Conservation (phyloP, 2,113 vertebrate species). For the Callionymus lyra region DNA sequence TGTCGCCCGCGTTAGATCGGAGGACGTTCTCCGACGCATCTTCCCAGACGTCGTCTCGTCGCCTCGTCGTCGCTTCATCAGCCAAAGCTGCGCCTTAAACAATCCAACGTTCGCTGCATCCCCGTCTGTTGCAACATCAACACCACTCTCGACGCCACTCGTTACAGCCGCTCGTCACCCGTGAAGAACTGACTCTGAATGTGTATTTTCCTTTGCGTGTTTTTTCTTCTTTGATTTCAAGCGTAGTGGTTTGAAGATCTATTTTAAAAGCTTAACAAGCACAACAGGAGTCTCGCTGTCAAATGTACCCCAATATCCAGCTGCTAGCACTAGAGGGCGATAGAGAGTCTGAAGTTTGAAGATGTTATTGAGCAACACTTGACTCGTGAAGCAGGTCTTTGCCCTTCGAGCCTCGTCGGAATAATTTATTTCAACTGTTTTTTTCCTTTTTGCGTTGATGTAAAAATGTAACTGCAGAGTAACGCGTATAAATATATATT, state of each 20-base stretch:
- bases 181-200: conserved; percentile 39
- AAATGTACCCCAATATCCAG: conserved; percentile 6
- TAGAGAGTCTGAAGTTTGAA: too few species aligned
- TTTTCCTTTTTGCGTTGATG: conserved; percentile 56
- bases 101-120: too few species aligned
- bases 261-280: conserved; percentile 30
- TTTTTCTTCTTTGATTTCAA: conserved; percentile 14
- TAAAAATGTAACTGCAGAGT: conserved; percentile 58
- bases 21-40: too few species aligned
- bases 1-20: too few species aligned
- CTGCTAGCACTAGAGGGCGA: conserved; percentile 7
- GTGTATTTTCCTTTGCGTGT: conserved; percentile 17
- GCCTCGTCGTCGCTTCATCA: too few species aligned
- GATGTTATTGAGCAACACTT: too few species aligned
- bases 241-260: conserved; percentile 4
- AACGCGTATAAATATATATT: conserved; percentile 46
- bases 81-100: conserved; percentile 48
- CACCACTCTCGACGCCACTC: conserved; percentile 38
- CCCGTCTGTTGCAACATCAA: too few species aligned
- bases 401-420: conserved; percentile 42
- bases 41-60: too few species aligned
- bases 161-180: conserved; percentile 34
- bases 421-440: conserved; percentile 61
- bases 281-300: conserved; percentile 15
- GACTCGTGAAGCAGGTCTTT: too few species aligned